Conservation (phyloP, 2,797 vertebrate species). For the Anniella stebbinsi region DNA sequence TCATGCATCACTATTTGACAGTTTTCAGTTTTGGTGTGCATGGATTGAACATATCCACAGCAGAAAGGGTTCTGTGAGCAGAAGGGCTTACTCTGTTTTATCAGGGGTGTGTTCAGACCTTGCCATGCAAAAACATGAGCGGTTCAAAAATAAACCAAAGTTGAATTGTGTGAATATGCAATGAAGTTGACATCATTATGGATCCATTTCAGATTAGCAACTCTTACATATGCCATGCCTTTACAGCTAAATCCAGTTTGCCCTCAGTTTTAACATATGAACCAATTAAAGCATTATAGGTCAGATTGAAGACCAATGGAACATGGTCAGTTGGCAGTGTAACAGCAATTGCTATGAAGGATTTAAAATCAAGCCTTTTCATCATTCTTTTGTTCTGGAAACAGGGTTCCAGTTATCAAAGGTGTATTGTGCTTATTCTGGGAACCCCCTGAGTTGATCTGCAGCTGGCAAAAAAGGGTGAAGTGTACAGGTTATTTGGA, state of each 20-base stretch:
- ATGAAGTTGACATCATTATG: background rate
- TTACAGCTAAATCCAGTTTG: background rate
- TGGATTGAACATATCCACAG: background rate
- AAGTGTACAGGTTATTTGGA: background rate
- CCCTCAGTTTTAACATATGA: background rate
- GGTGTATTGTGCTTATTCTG: conserved; percentile 65
- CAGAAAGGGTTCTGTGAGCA: conserved; percentile 10
- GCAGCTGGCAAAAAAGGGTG: background rate
- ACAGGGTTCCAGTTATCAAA: conserved; percentile 21
- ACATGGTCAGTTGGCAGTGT: background rate
- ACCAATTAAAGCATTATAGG: background rate
- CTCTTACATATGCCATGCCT: background rate
- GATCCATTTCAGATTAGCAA: conserved; percentile 55
- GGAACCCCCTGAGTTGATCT: conserved; percentile 66
- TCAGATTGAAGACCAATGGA: conserved; percentile 18
- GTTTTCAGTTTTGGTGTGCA: background rate
- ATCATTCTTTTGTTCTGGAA: conserved; percentile 31
- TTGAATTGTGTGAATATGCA: background rate
- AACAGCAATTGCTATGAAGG: background rate
- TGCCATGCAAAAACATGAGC: conserved; percentile 1
- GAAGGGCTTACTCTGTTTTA: background rate
- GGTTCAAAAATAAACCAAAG: background rate
- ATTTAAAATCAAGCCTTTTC: conserved; percentile 32
- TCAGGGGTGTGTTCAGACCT: background rate
- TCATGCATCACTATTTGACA: background rate